Evolutionary conservation across 2,113 vertebrate genomes (phyloP).

Genomic region (human): DNA sequence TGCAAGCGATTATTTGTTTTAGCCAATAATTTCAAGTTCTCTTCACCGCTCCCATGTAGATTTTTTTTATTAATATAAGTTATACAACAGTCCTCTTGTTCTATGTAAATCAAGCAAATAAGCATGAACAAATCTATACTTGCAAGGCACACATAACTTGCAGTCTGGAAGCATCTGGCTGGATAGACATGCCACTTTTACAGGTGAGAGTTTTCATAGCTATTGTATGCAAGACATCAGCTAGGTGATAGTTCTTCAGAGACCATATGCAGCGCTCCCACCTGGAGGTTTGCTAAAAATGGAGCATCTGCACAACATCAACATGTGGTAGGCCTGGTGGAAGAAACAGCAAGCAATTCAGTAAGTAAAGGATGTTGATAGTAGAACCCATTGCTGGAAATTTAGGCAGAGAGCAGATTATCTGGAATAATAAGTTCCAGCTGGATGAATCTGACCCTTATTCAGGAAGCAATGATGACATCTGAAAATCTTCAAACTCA

Average conservation of each 20-base stretch:
- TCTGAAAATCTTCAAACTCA: background rate
- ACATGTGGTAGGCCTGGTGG: background rate
- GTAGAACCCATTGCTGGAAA: background rate
- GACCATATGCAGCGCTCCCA: background rate
- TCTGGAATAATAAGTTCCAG: background rate
- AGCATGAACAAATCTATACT: background rate
- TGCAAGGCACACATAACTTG: background rate
- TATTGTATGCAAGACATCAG: background rate
- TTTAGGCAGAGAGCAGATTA: background rate
- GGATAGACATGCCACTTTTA: background rate
- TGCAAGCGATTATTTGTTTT: background rate
- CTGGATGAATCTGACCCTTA: background rate
- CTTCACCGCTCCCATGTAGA: background rate
- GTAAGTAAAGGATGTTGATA: background rate
- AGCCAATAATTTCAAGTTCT: background rate
- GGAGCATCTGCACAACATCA: background rate
- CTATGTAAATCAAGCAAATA: background rate
- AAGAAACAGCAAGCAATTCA: background rate
- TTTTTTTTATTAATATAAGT: background rate
- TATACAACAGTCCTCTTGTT: background rate
- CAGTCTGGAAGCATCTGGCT: background rate
- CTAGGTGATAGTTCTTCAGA: background rate
- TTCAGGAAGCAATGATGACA: background rate
- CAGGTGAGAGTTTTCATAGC: background rate
- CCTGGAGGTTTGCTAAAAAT: background rate